phyloP scores from a whole-genome alignment of 1,140 invertebrate species.

The Pteromalus puparum region DNA sequence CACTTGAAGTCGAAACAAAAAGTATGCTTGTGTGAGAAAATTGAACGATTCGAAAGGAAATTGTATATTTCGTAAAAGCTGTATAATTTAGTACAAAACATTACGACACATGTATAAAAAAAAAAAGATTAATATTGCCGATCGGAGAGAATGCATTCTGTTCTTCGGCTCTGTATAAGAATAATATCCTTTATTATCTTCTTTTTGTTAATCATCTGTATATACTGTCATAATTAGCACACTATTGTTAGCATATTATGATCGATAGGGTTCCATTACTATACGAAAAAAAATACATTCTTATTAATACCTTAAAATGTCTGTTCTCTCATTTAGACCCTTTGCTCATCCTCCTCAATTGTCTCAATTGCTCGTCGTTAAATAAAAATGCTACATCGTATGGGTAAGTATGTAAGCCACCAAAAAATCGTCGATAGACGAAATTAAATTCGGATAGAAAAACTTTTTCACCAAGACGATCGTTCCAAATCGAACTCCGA shows the following conservation, averaged over 20 bases:
- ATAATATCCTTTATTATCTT: conserved; percentile 52
- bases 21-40: conserved; percentile 23
- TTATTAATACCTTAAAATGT: conserved; percentile 70
- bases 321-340: conserved; percentile 35
- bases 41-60: conserved; percentile 50
- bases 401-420: not conserved
- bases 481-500: not conserved
- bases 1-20: not conserved
- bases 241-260: conserved; percentile 73
- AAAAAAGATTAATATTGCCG: conserved; percentile 51
- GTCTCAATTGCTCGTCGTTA: not conserved
- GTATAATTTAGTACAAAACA: conserved; percentile 67
- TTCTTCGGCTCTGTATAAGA: conserved; percentile 51
- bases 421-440: too few species aligned
- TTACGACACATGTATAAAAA: conserved; percentile 61
- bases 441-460: too few species aligned
- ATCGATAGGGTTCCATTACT: conserved; percentile 72
- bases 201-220: conserved; percentile 74
- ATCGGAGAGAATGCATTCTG: conserved; percentile 26
- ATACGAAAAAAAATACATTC: conserved; percentile 71
- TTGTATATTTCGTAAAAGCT: conserved; percentile 63
- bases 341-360: not conserved
- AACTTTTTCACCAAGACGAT: conserved; percentile 50
- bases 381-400: conserved; percentile 55
- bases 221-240: conserved; percentile 74